Conservation (phyloP, 2,797 vertebrate genomes). For the Enteromius paludinosus region DNA sequence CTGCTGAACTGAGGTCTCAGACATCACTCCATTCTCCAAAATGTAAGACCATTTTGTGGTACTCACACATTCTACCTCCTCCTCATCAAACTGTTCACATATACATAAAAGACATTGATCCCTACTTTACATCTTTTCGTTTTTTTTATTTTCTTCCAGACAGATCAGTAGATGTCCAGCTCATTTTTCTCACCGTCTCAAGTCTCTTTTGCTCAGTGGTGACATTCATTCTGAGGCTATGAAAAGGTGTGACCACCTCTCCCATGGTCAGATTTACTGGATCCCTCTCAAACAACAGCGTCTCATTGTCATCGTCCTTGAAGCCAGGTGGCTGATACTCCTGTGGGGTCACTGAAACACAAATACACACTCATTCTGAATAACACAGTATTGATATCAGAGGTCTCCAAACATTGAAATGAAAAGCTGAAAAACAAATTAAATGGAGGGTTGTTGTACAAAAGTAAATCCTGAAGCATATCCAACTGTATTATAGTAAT, state of each 20-base stretch:
- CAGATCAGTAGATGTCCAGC: neutral
- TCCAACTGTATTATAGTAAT: neutral
- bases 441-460: neutral
- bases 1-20: conserved; percentile 61
- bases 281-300: conserved; percentile 84
- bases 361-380: neutral
- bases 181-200: conserved; percentile 75
- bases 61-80: conserved; percentile 53
- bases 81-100: conserved; percentile 71
- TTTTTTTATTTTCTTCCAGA: neutral
- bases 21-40: conserved; percentile 58
- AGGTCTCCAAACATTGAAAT: neutral
- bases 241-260: conserved; percentile 89
- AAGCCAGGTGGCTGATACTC: conserved; percentile 95
- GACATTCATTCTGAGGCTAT: conserved; percentile 87
- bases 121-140: neutral
- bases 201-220: conserved; percentile 88
- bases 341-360: conserved; percentile 86
- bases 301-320: conserved; percentile 80
- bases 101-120: conserved; percentile 6
- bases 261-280: conserved; percentile 88
- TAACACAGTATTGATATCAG: neutral
- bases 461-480: neutral
- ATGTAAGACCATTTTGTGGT: conserved; percentile 70
- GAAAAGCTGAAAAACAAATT: neutral